Evolutionary conservation across 2,797 vertebrate species (phyloP).

Genomic region (Diceros bicornis): DNA sequence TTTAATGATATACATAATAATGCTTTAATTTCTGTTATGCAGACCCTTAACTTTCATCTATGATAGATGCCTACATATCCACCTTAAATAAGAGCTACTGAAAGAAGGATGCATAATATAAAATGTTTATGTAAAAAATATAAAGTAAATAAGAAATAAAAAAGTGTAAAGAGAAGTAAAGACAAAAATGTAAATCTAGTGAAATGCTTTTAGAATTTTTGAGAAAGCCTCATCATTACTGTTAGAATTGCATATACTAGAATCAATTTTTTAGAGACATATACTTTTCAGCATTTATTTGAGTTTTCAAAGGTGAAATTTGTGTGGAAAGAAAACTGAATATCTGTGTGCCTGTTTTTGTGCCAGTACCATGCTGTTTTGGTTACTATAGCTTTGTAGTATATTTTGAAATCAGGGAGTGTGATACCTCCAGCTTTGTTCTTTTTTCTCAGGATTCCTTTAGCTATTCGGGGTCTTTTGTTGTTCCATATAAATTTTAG

Average conservation of each 20-base stretch:
- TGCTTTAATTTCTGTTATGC: not conserved
- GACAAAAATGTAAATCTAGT: not conserved
- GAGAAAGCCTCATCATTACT: not conserved
- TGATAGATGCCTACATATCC: not conserved
- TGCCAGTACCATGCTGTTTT: too few species aligned
- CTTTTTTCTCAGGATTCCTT: too few species aligned
- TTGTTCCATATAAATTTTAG: too few species aligned
- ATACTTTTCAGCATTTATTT: not conserved
- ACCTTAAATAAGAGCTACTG: not conserved
- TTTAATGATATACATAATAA: not conserved
- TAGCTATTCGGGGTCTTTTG: too few species aligned
- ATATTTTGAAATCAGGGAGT: too few species aligned
- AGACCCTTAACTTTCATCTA: not conserved
- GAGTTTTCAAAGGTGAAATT: not conserved
- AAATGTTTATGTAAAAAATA: not conserved
- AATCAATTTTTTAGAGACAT: not conserved
- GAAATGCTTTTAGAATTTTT: not conserved
- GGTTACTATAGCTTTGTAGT: too few species aligned
- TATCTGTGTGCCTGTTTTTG: too few species aligned
- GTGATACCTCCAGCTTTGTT: too few species aligned
- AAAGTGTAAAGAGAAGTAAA: not conserved
- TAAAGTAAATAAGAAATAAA: not conserved
- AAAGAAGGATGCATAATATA: not conserved
- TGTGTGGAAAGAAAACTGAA: not conserved
- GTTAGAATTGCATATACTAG: not conserved